phyloP scores from a whole-genome alignment of 1,140 invertebrate species.

The Trissolcus basalis region DNA sequence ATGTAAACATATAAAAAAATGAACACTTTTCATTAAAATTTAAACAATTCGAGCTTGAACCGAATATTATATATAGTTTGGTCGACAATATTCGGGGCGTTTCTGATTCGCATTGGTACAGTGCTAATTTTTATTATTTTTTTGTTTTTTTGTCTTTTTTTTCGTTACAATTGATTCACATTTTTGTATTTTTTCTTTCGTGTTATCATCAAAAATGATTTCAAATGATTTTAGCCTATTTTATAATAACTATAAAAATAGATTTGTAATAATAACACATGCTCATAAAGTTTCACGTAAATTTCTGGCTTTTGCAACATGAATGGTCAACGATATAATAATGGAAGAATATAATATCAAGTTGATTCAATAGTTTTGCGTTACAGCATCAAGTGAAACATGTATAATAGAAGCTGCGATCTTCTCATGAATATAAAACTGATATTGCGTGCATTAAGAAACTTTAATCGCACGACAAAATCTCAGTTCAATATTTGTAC shows the following conservation, averaged over 20 bases:
- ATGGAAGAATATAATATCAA: slow-evolving; percentile 32
- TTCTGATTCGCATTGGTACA: too few species aligned
- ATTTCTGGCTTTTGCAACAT: slow-evolving; percentile 23
- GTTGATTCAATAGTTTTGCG: slow-evolving; percentile 36
- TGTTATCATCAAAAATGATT: too few species aligned
- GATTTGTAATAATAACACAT: slow-evolving; percentile 13
- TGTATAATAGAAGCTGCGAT: slow-evolving; percentile 21
- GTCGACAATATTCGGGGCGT: too few species aligned
- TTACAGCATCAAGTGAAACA: slow-evolving; percentile 23
- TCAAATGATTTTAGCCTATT: not conserved
- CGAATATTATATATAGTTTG: too few species aligned
- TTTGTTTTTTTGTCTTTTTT: too few species aligned
- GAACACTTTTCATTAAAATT: too few species aligned
- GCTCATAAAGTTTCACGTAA: slow-evolving; percentile 22
- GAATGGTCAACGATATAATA: slow-evolving; percentile 7
- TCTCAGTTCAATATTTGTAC: slow-evolving; percentile 2
- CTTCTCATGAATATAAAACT: slow-evolving; percentile 34
- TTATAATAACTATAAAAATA: slow-evolving; percentile 21
- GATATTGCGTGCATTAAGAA: slow-evolving; percentile 20
- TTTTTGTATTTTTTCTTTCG: too few species aligned
- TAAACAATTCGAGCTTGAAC: too few species aligned
- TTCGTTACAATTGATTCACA: too few species aligned
- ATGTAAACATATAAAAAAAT: too few species aligned
- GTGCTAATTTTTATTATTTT: too few species aligned
- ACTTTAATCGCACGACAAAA: slow-evolving; percentile 14